Conservation (phyloP, 2,888 invertebrate species). For the Meliscaeva auricollis region DNA sequence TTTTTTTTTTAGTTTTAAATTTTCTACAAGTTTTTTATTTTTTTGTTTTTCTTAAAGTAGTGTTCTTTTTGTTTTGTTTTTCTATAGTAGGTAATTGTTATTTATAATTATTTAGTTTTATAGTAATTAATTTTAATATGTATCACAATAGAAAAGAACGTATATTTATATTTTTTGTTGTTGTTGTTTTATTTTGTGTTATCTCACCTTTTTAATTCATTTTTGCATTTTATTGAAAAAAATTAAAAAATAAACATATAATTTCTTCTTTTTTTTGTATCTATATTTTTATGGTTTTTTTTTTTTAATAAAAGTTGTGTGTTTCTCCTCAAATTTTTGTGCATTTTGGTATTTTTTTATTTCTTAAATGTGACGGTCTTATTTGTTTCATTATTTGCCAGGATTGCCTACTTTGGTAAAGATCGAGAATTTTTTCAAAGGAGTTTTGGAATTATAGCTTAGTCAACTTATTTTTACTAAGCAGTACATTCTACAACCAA, state of each 20-base stretch:
- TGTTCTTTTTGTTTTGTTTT: constrained; percentile 70
- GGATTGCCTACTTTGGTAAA: background rate
- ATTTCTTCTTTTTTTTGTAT: background rate
- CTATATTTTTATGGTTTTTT: constrained; percentile 23
- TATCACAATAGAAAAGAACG: constrained; percentile 75
- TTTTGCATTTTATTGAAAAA: constrained; percentile 13
- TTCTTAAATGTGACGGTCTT: background rate
- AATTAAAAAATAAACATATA: constrained; percentile 47
- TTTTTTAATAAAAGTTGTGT: constrained; percentile 28
- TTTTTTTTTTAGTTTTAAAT: constrained; percentile 42
- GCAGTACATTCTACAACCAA: no score
- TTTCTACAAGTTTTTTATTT: constrained; percentile 73
- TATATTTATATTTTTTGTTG: constrained; percentile 56
- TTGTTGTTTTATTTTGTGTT: constrained; percentile 43
- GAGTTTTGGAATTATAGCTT: no score
- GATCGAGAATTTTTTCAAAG: no score
- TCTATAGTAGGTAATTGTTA: constrained; percentile 64
- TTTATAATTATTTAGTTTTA: constrained; percentile 72
- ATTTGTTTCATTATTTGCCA: no score
- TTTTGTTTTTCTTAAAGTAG: constrained; percentile 73
- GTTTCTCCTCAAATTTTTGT: background rate
- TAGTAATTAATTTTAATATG: constrained; percentile 73
- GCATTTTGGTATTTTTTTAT: background rate
- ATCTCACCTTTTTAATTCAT: constrained; percentile 36
- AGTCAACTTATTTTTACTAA: no score